These are phyloP conservation scores for Phycodurus eques DNA, from an alignment of 2,113 vertebrate species.

Conservation along the genomic window DNA sequence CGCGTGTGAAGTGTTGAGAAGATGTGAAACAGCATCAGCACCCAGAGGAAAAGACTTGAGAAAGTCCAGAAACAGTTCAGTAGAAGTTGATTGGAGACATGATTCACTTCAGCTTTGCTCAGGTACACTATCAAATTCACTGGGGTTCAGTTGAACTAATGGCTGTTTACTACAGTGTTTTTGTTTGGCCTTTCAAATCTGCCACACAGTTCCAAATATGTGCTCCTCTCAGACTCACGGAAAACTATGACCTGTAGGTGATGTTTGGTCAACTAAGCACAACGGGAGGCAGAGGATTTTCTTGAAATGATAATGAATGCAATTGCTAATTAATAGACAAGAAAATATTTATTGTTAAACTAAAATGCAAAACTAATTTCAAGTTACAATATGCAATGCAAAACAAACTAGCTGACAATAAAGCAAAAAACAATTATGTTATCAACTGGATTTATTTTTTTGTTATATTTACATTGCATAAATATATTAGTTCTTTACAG, in stretches of 20 bases:
- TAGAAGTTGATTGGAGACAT: conserved; percentile 8
- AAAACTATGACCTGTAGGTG: conserved; percentile 38
- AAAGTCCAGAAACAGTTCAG: conserved; percentile 55
- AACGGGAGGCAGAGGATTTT: conserved; percentile 8
- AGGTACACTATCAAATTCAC: conserved; percentile 1
- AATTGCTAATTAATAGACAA: conserved; percentile 26
- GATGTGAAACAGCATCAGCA: background rate
- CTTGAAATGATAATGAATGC: conserved; percentile 1
- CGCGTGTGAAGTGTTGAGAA: background rate
- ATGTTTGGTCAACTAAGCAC: conserved; percentile 36
- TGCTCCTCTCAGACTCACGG: conserved; percentile 25
- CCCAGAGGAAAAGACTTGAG: conserved; percentile 48
- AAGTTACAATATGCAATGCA: background rate
- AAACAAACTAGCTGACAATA: conserved; percentile 54
- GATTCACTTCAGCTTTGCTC: conserved; percentile 60
- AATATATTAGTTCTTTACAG: conserved; percentile 81
- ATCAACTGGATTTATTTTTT: conserved; percentile 84
- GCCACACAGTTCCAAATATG: conserved; percentile 4
- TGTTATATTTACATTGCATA: conserved; percentile 71
- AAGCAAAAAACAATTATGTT: conserved; percentile 83
- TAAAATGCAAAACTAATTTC: background rate
- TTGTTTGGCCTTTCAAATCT: background rate
- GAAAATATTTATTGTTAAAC: background rate
- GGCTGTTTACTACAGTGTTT: background rate
- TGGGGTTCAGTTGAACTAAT: background rate